These are phyloP conservation scores for Halcyon senegalensis DNA, from an alignment of 2,113 vertebrate genomes.

Conservation along the genomic window DNA sequence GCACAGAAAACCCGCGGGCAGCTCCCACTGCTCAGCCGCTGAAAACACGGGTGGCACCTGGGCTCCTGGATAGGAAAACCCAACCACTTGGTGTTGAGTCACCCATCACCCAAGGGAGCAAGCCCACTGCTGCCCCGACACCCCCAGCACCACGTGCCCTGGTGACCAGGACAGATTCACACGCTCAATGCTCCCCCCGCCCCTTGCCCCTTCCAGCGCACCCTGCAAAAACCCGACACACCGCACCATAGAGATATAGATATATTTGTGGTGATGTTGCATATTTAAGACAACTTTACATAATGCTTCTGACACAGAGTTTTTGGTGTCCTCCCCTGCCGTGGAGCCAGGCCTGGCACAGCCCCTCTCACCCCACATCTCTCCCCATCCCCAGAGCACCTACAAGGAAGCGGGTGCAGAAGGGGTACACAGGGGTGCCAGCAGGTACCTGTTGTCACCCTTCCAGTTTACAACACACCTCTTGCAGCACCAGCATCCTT, in stretches of 20 bases:
- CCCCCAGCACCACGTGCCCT: neutral
- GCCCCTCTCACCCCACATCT: neutral
- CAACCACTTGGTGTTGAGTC: neutral
- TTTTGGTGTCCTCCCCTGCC: neutral
- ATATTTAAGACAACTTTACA: constrained; percentile 72
- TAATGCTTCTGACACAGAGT: constrained; percentile 16
- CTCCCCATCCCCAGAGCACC: neutral
- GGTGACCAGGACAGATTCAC: neutral
- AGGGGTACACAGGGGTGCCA: neutral
- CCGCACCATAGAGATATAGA: neutral
- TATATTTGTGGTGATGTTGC: constrained; percentile 65
- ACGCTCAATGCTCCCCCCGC: neutral
- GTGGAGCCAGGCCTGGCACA: neutral
- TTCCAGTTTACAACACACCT: accelerated
- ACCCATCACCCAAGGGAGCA: neutral
- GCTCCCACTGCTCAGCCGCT: accelerated
- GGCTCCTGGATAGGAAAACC: neutral
- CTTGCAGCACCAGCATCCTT: neutral
- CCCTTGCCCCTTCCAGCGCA: neutral
- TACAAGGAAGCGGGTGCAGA: neutral
- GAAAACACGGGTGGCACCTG: neutral
- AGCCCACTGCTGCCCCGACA: neutral
- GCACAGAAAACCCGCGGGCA: neutral
- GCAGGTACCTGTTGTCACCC: neutral
- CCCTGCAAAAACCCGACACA: neutral